These are phyloP conservation scores for Orientallactaga bullata DNA, from an alignment of 2,113 vertebrate species.

Conservation along the genomic window DNA sequence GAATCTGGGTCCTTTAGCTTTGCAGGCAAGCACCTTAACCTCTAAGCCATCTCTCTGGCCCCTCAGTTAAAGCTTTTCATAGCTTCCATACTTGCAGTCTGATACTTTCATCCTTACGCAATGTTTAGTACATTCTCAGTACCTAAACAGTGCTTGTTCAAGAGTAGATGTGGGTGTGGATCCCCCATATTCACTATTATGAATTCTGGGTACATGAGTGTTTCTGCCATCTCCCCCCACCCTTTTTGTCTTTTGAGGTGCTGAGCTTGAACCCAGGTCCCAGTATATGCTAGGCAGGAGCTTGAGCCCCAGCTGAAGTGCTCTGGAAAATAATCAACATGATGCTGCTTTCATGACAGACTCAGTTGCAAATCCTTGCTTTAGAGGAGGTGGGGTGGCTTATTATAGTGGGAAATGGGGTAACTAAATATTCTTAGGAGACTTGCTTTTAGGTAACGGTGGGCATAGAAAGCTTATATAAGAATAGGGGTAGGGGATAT, in stretches of 20 bases:
- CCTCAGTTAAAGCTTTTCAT: not conserved
- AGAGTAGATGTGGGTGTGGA: not conserved
- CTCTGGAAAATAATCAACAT: not conserved
- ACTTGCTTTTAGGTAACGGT: not conserved
- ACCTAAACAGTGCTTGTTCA: not conserved
- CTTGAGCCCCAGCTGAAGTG: too few species aligned
- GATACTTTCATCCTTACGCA: not conserved
- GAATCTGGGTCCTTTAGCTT: too few species aligned
- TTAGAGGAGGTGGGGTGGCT: not conserved
- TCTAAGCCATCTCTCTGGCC: too few species aligned
- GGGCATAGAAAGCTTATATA: not conserved
- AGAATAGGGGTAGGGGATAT: not conserved
- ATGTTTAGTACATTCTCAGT: not conserved
- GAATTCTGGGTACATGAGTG: not conserved
- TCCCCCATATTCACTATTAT: too few species aligned
- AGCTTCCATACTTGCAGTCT: not conserved
- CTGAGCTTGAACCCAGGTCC: not conserved
- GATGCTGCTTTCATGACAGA: constrained; percentile 7
- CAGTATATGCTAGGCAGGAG: not conserved
- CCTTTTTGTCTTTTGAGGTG: too few species aligned
- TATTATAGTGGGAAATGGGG: not conserved
- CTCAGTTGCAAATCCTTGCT: not conserved
- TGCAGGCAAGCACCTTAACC: too few species aligned
- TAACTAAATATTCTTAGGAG: constrained; percentile 24
- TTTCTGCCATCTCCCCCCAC: not conserved